These are phyloP conservation scores for Hippocampus abdominalis DNA, from an alignment of 2,113 vertebrate species.

Conservation along the genomic window DNA sequence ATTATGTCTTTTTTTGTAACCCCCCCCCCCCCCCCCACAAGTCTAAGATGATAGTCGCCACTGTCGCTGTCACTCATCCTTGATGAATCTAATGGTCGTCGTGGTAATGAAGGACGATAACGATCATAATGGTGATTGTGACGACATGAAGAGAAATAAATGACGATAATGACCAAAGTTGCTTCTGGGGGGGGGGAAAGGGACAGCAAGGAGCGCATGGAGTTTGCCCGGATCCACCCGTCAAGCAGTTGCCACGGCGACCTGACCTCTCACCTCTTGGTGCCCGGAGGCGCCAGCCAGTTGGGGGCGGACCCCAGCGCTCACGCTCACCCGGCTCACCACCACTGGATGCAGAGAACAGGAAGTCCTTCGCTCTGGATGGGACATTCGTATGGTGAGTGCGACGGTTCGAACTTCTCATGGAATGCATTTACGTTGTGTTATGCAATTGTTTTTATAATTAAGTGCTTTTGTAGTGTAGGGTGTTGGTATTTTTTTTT, in stretches of 20 bases:
- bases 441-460: no score
- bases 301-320: conserved; percentile 78
- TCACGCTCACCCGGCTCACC: conserved; percentile 82
- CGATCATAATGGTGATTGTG: conserved; percentile 51
- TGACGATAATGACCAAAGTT: conserved; percentile 58
- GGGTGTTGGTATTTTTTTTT: no score
- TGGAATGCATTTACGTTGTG: no score
- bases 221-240: conserved; percentile 87
- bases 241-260: conserved; percentile 88
- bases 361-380: conserved; percentile 97
- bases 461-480: no score
- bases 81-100: conserved; percentile 61
- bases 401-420: not conserved
- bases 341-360: conserved; percentile 92
- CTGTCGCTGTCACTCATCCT: conserved; percentile 53
- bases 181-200: conserved; percentile 58
- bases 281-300: conserved; percentile 78
- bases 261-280: conserved; percentile 88
- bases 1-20: conserved; percentile 50
- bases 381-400: conserved; percentile 91
- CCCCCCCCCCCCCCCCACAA: no score
- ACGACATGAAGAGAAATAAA: conserved; percentile 53
- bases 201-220: conserved; percentile 92
- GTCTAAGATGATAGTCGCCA: conserved; percentile 53
- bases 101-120: conserved; percentile 64